phyloP scores from a whole-genome alignment of 2,113 vertebrate genomes.

The Laticauda laticaudata region DNA sequence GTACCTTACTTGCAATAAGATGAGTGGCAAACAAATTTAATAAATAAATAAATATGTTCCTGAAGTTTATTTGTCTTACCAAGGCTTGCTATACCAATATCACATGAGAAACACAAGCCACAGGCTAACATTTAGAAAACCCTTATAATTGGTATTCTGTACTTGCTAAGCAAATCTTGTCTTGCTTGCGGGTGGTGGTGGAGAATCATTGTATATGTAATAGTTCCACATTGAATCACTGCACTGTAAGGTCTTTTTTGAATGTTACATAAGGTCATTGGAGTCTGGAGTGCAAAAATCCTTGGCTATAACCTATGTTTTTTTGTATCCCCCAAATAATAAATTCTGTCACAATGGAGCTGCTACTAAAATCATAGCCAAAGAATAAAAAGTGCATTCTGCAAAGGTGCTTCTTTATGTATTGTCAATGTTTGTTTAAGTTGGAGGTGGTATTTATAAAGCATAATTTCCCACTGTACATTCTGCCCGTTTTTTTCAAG shows the following conservation, averaged over 20 bases:
- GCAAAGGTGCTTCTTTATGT: not conserved
- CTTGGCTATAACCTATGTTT: slow-evolving; percentile 27
- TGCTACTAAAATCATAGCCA: not conserved
- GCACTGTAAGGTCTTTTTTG: slow-evolving; percentile 37
- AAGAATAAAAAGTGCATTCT: not conserved
- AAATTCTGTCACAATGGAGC: slow-evolving; percentile 26
- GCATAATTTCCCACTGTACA: not conserved
- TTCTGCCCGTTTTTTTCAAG: not conserved
- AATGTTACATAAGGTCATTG: slow-evolving; percentile 56
- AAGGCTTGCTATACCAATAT: not conserved
- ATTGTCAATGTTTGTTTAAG: not conserved
- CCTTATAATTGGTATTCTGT: slow-evolving; percentile 11
- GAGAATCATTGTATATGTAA: slow-evolving; percentile 46
- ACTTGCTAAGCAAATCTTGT: not conserved
- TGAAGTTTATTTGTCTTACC: not conserved
- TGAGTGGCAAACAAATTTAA: too few species aligned
- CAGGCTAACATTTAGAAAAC: slow-evolving; percentile 22
- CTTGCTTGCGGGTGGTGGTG: not conserved
- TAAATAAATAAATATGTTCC: not conserved
- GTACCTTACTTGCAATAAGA: not conserved
- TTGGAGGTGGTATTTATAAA: not conserved
- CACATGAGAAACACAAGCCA: not conserved
- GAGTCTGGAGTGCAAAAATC: slow-evolving; percentile 46
- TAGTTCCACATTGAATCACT: slow-evolving; percentile 42
- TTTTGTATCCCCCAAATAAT: slow-evolving; percentile 39